A percentile compares a stretch with the other conserved stretches of the same genome.
Conservation (phyloP, 35 echinoderm and acorn worm species). For the Heliocidaris tuberculata region DNA sequence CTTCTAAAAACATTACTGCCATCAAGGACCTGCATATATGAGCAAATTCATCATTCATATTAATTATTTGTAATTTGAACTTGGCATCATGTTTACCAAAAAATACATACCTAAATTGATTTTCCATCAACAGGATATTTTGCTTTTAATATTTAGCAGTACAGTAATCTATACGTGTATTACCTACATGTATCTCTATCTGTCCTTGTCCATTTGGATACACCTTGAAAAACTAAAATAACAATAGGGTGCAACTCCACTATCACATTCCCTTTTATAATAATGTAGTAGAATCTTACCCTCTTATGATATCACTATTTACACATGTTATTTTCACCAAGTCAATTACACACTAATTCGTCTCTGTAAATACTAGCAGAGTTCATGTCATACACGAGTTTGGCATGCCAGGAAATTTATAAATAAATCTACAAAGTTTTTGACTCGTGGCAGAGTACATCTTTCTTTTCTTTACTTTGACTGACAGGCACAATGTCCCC, state of each 20-base stretch:
- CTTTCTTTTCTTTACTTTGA: too few species aligned
- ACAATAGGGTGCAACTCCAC: background rate
- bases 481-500: too few species aligned
- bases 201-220: background rate
- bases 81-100: background rate
- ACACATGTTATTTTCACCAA: background rate
- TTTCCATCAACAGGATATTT: background rate
- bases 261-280: background rate
- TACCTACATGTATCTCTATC: background rate
- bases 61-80: background rate
- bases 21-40: background rate
- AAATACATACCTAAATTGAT: background rate
- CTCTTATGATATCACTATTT: background rate
- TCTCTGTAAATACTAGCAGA: too few species aligned
- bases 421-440: too few species aligned
- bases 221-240: background rate
- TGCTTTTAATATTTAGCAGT: background rate
- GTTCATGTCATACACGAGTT: too few species aligned
- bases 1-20: background rate
- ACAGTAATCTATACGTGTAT: background rate
- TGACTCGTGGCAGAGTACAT: too few species aligned
- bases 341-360: too few species aligned
- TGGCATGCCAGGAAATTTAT: too few species aligned
- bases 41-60: background rate
- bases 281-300: background rate